These are phyloP conservation scores for Aegypius monachus DNA, from an alignment of 2,113 vertebrate genomes.

Conservation along the genomic window DNA sequence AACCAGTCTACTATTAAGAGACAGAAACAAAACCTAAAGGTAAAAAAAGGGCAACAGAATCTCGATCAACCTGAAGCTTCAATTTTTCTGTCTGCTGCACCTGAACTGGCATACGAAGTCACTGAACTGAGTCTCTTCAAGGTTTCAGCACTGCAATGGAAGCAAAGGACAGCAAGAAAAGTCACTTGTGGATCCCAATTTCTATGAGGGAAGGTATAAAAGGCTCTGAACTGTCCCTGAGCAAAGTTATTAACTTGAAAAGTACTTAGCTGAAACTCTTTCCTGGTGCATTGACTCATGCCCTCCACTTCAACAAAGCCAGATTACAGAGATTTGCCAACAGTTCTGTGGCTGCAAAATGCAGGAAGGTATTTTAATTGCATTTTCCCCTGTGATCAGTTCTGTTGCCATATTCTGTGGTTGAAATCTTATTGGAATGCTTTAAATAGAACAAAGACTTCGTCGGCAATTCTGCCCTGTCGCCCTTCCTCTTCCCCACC, in stretches of 20 bases:
- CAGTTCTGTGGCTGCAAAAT: constrained; percentile 34
- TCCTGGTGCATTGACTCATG: constrained; percentile 28
- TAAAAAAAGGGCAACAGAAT: background rate
- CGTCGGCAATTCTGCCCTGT: background rate
- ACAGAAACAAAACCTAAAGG: background rate
- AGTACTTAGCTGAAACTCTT: constrained; percentile 29
- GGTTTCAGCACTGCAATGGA: background rate
- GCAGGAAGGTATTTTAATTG: constrained; percentile 62
- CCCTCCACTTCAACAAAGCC: constrained; percentile 24
- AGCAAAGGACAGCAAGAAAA: background rate
- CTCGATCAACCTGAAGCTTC: background rate
- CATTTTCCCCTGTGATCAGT: constrained; percentile 29
- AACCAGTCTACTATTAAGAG: background rate
- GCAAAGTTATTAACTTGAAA: constrained; percentile 8
- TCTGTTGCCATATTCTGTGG: background rate
- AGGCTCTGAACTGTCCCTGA: background rate
- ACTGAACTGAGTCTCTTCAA: background rate
- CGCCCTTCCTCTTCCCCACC: background rate
- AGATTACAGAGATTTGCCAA: constrained; percentile 40
- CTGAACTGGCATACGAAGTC: background rate
- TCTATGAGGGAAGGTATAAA: background rate
- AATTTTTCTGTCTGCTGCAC: background rate
- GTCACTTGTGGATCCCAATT: background rate
- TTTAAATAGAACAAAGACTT: constrained; percentile 45
- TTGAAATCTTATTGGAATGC: background rate